These are phyloP conservation scores for Scartelaos histophorus DNA, from an alignment of 2,113 vertebrate genomes.

Conservation along the genomic window DNA sequence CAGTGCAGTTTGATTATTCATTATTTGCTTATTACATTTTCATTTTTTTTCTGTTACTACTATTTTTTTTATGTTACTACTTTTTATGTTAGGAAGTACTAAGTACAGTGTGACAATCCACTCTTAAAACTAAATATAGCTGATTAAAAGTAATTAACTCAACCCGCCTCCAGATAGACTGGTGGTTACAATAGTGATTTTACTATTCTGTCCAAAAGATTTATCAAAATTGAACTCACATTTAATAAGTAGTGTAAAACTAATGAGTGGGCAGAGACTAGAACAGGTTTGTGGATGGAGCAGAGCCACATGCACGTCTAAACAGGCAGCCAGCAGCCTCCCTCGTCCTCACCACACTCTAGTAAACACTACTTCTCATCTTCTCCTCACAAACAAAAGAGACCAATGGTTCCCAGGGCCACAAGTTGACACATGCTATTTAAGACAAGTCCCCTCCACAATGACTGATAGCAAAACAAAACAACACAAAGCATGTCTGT, in stretches of 20 bases:
- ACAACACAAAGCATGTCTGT: constrained; percentile 63
- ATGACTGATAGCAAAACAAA: constrained; percentile 50
- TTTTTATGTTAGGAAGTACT: too few species aligned
- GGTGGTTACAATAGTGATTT: not conserved
- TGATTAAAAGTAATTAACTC: too few species aligned
- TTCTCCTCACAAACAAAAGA: constrained; percentile 66
- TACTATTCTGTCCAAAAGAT: not conserved
- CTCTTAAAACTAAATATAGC: too few species aligned
- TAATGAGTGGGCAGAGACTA: not conserved
- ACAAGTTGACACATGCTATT: constrained; percentile 68
- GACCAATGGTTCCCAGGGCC: constrained; percentile 64
- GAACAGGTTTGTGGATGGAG: constrained; percentile 1
- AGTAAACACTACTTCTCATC: constrained; percentile 67
- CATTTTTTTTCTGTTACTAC: too few species aligned
- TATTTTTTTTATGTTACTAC: too few species aligned
- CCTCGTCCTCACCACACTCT: constrained; percentile 53
- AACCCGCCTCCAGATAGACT: not conserved
- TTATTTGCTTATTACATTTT: not conserved
- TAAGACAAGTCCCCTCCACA: constrained; percentile 56
- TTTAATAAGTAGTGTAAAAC: not conserved
- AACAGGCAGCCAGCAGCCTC: constrained; percentile 32
- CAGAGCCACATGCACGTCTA: constrained; percentile 12
- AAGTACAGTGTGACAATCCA: not conserved
- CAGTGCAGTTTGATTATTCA: too few species aligned
- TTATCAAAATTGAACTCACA: not conserved